A percentile compares a stretch with the other conserved stretches of the same genome.
phyloP scores from a whole-genome alignment of 2,113 vertebrate species.

The Perca schrenkii region DNA sequence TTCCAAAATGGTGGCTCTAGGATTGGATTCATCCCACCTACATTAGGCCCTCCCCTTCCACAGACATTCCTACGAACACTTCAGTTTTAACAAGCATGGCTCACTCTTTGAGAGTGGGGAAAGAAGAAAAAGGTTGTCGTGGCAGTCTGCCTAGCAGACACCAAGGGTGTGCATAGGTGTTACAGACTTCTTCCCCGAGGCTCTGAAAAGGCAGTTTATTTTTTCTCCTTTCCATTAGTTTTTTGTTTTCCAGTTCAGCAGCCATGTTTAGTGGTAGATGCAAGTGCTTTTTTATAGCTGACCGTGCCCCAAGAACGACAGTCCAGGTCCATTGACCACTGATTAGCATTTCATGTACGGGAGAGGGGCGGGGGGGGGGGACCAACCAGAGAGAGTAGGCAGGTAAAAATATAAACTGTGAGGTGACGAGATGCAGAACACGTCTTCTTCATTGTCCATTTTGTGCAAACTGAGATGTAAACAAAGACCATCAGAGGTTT shows the following conservation, averaged over 20 bases:
- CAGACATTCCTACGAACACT: slow-evolving; percentile 75
- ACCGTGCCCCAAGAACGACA: slow-evolving; percentile 17
- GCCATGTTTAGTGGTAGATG: slow-evolving; percentile 13
- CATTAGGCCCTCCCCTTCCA: slow-evolving; percentile 38
- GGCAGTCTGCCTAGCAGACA: slow-evolving; percentile 58
- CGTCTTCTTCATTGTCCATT: slow-evolving; percentile 62
- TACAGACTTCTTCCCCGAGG: slow-evolving; percentile 54
- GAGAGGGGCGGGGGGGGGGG: not conserved
- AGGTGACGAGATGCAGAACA: slow-evolving; percentile 22
- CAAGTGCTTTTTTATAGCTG: slow-evolving; percentile 29
- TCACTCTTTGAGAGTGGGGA: slow-evolving; percentile 80
- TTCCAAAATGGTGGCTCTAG: slow-evolving; percentile 88
- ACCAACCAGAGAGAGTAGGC: slow-evolving; percentile 11
- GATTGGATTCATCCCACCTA: slow-evolving; percentile 46
- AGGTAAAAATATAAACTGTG: slow-evolving; percentile 21
- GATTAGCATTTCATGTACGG: slow-evolving; percentile 2
- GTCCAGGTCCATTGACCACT: slow-evolving; percentile 12
- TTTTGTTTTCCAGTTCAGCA: slow-evolving; percentile 21
- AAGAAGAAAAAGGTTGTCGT: slow-evolving; percentile 30
- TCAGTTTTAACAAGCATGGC: slow-evolving; percentile 88
- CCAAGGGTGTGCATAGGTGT: slow-evolving; percentile 82
- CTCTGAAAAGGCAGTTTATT: slow-evolving; percentile 58
- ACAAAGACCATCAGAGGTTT: slow-evolving; percentile 63
- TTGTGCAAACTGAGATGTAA: slow-evolving; percentile 83
- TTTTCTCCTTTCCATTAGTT: not conserved